Conservation (phyloP, 2,113 vertebrate genomes). For the Chaenocephalus aceratus region DNA sequence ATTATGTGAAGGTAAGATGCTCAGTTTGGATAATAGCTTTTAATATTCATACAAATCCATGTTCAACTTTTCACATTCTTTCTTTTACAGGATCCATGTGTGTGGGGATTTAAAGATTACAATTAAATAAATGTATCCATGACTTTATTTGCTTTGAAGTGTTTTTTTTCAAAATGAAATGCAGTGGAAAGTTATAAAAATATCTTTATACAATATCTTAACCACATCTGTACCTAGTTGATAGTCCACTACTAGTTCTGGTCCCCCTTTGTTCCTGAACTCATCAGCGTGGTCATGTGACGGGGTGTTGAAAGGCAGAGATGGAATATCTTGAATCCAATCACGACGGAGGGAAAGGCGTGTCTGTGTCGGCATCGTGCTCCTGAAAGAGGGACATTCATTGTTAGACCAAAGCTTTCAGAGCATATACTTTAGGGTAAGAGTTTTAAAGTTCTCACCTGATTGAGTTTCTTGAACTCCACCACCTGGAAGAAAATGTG, state of each 20-base stretch:
- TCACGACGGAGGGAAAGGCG: conserved; percentile 71
- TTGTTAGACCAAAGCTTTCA: background rate
- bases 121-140: conserved; percentile 44
- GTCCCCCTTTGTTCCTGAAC: background rate
- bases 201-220: background rate
- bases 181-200: background rate
- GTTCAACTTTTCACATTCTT: background rate
- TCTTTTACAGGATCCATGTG: conserved; percentile 20
- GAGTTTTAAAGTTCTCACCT: conserved; percentile 79
- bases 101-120: conserved; percentile 3
- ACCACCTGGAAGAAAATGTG: conserved; percentile 97
- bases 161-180: background rate
- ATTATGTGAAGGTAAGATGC: background rate
- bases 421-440: background rate
- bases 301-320: background rate
- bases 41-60: background rate
- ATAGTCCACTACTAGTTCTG: background rate
- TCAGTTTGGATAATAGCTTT: background rate
- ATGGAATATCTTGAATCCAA: background rate
- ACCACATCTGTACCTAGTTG: background rate
- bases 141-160: conserved; percentile 22
- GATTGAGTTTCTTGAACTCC: conserved; percentile 97
- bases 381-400: conserved; percentile 78
- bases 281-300: background rate
- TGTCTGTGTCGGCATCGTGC: conserved; percentile 88